Evolutionary conservation across 2,113 vertebrate genomes (phyloP).

Genomic region (Strix uralensis): DNA sequence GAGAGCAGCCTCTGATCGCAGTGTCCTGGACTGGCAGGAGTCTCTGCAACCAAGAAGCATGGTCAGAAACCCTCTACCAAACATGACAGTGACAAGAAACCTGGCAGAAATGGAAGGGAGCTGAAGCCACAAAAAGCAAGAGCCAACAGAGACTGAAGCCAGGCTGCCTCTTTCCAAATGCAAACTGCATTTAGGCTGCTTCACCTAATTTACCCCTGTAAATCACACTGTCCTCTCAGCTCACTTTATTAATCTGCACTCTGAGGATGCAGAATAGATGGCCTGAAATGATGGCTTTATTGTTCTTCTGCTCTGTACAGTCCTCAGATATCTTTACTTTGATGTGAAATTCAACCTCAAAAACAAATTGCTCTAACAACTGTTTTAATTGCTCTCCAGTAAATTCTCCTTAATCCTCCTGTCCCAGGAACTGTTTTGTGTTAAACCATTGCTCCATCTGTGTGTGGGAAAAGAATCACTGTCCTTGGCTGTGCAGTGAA

Average conservation of each 20-base stretch:
- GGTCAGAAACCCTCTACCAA: not conserved
- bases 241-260: slow-evolving; percentile 29
- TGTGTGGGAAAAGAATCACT: not conserved
- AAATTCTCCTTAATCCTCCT: slow-evolving; percentile 61
- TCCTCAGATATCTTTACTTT: slow-evolving; percentile 24
- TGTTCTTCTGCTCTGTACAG: not conserved
- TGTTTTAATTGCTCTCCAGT: slow-evolving; percentile 55
- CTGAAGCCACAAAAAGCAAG: not conserved
- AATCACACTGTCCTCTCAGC: not conserved
- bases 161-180: not conserved
- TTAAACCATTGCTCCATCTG: slow-evolving; percentile 29
- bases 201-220: not conserved
- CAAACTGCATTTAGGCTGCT: not conserved
- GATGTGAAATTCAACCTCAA: slow-evolving; percentile 43
- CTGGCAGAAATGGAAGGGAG: not conserved
- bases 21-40: not conserved
- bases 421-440: slow-evolving; percentile 35
- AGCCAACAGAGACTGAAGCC: not conserved
- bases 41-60: not conserved
- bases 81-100: not conserved
- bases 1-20: accelerated
- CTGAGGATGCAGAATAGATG: slow-evolving; percentile 1
- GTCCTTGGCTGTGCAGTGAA: slow-evolving; percentile 15
- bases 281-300: slow-evolving; percentile 15
- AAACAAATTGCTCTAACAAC: slow-evolving; percentile 46